phyloP scores from a whole-genome alignment of 2,888 invertebrate genomes.

The Chorisops tibialis region DNA sequence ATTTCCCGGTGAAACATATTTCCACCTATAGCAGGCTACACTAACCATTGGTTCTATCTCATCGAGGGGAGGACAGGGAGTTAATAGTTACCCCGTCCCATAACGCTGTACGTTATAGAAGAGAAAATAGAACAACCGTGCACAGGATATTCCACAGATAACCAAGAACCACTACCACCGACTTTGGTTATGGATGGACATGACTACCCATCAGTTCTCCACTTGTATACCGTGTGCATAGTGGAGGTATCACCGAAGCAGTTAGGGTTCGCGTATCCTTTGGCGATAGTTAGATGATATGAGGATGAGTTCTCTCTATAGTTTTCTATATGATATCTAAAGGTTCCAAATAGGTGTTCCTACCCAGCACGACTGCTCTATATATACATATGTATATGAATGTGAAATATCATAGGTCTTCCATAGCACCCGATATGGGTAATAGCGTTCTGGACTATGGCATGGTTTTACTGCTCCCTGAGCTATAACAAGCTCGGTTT shows the following conservation, averaged over 20 bases:
- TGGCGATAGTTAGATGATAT: constrained; percentile 11
- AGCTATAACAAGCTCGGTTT: not conserved
- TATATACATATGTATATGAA: constrained; percentile 1
- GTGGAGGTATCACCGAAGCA: not conserved
- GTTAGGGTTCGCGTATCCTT: constrained; percentile 23
- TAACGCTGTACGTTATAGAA: constrained; percentile 14
- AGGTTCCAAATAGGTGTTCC: not conserved
- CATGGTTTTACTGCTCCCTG: not conserved
- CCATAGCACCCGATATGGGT: not conserved
- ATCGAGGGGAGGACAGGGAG: too few relatives aligned
- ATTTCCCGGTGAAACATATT: constrained; percentile 32
- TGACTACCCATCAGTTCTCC: constrained; percentile 30
- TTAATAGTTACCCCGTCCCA: not conserved
- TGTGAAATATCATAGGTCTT: too few relatives aligned
- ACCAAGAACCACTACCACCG: constrained; percentile 5
- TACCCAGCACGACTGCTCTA: not conserved
- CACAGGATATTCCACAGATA: constrained; percentile 18
- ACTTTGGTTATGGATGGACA: constrained; percentile 29
- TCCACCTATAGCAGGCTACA: constrained; percentile 16
- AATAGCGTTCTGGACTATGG: constrained; percentile 4
- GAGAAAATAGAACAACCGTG: constrained; percentile 6
- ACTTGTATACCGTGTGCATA: constrained; percentile 1
- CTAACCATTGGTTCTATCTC: constrained; percentile 14
- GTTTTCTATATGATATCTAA: constrained; percentile 7
- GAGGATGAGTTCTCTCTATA: constrained; percentile 3